Base-by-base conservation (phyloP, 2,113 vertebrate species). In the Larimichthys crocea region DNA sequence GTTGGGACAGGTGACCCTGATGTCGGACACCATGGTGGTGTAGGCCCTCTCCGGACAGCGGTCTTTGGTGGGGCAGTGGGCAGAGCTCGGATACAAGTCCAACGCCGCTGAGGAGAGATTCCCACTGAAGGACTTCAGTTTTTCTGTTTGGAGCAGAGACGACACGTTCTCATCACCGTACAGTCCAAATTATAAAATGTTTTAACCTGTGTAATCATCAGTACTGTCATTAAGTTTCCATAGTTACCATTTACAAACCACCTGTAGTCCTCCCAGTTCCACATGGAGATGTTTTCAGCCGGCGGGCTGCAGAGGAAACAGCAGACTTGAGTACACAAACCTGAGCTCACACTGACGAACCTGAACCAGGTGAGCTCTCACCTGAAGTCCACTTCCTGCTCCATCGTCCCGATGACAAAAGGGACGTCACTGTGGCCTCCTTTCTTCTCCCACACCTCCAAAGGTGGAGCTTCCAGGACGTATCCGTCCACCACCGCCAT, bases 11-110 rank as follows among this genome's bases (percentile, higher is more conserved):
- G 91, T 94, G 74, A 20, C 84, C 61, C 94, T 90, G 85, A 96
- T 87, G 90, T 96, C 96, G 0, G 96, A 95, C 66, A 89, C 93
- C 95, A 96, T 94, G 59, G 94, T 95, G 87, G 94, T 95, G 85
- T 91, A 96, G 3, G 90, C 70, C 56, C 93, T 83, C 91, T 95
- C 96, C 0, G 92, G 94, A 53, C 95, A 96, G 74, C 92, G 92
- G 52, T 91, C 88, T 15, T 0, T 50, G 61, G 84, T 93, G 70
- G 94, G 92, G 46, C 95, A 96, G 8, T 1, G 68, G 2, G 46
- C 88, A 0, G 91, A 94, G 46, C 24, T 49, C 0, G 90, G 91
- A 22, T 96, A 96, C 29, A 93, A 79, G 0, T 3, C 1, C 67
- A 94, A 11, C 0, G 94, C 95, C 1, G 91, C 63, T 15, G 52